phyloP scores from a whole-genome alignment of 2,797 vertebrate genomes.

The Limosa lapponica region DNA sequence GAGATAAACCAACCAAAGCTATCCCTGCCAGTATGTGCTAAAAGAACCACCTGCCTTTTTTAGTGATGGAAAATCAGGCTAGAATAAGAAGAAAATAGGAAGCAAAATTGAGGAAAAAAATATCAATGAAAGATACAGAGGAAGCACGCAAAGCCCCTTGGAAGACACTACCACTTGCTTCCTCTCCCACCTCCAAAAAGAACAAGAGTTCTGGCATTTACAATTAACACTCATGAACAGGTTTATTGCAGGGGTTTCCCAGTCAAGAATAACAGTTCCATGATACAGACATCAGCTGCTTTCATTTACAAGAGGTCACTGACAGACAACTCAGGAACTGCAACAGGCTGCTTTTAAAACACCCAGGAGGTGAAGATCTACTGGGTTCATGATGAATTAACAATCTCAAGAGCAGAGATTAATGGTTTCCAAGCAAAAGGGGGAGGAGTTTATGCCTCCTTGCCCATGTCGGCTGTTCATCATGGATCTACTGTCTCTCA shows the following conservation, averaged over 20 bases:
- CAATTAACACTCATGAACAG: not conserved
- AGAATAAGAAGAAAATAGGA: not conserved
- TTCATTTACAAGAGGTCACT: conserved; percentile 37
- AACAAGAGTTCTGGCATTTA: not conserved
- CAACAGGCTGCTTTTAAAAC: conserved; percentile 46
- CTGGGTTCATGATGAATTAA: conserved; percentile 44
- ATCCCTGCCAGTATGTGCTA: not conserved
- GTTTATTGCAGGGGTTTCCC: not conserved
- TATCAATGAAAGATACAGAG: not conserved
- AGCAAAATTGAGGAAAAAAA: not conserved
- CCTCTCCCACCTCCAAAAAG: not conserved
- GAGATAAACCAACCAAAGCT: not conserved
- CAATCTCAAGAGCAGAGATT: conserved; percentile 38
- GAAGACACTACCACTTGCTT: not conserved
- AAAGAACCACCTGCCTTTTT: not conserved
- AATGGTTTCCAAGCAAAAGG: conserved; percentile 34
- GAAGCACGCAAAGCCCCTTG: not conserved
- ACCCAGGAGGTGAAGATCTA: conserved; percentile 37
- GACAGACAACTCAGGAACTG: conserved; percentile 20
- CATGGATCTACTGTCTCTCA: not conserved
- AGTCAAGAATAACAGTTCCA: not conserved
- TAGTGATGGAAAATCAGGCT: not conserved
- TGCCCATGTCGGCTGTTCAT: not conserved
- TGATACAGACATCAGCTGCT: not conserved
- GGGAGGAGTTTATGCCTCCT: conserved; percentile 36